Evolutionary conservation across 2,113 vertebrate genomes (phyloP).

Genomic region (Emydocephalus ijimae): DNA sequence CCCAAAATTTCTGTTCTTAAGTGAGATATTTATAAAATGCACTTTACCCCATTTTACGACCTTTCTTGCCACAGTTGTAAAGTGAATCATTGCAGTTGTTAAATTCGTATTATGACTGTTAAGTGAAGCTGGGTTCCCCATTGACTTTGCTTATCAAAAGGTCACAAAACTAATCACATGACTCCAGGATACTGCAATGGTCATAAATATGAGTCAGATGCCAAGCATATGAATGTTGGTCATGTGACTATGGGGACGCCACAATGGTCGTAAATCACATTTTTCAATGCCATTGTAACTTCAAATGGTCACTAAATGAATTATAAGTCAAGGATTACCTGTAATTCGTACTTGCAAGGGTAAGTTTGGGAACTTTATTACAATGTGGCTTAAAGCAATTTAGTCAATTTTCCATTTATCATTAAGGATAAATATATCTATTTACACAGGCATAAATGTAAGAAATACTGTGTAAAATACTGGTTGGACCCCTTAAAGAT

Average conservation of each 20-base stretch:
- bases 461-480: not conserved
- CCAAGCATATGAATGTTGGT: not conserved
- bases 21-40: not conserved
- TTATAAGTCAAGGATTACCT: not conserved
- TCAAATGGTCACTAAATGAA: too few species aligned
- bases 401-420: not conserved
- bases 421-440: not conserved
- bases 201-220: not conserved
- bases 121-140: not conserved
- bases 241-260: not conserved
- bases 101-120: not conserved
- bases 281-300: not conserved
- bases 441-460: not conserved
- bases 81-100: not conserved
- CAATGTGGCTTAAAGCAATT: not conserved
- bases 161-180: not conserved
- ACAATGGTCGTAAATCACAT: not conserved
- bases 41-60: not conserved
- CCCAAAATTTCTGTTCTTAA: not conserved
- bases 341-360: not conserved
- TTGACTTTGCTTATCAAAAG: not conserved
- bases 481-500: not conserved
- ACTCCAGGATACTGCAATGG: not conserved
- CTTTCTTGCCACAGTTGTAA: not conserved
- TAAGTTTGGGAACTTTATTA: not conserved